Evolutionary conservation across 1,140 invertebrate genomes (phyloP).

Genomic region (Nilaparvata lugens): DNA sequence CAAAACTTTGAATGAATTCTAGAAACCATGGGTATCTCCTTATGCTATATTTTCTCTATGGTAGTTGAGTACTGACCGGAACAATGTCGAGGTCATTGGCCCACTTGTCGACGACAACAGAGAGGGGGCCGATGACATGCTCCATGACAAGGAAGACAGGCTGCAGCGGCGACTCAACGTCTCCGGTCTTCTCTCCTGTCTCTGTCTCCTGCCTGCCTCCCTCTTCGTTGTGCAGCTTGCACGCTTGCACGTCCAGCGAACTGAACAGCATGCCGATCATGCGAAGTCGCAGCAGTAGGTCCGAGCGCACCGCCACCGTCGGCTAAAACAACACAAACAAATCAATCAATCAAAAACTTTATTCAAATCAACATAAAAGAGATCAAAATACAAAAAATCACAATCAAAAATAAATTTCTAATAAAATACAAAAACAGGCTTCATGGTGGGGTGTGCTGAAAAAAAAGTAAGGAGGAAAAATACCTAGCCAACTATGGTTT

Average conservation of each 20-base stretch:
- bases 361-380: no score
- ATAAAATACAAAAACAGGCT: no score
- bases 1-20: no score
- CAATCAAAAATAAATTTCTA: no score
- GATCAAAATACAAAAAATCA: no score
- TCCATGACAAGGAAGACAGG: conserved; percentile 46
- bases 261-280: conserved; percentile 61
- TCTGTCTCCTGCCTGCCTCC: neutral
- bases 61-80: conserved; percentile 29
- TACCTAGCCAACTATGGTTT: no score
- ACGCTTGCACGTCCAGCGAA: conserved; percentile 43
- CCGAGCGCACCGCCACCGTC: conserved; percentile 36
- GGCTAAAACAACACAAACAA: conserved; percentile 34
- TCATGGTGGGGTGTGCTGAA: no score
- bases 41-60: no score
- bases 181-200: neutral
- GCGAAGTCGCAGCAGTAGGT: conserved; percentile 47
- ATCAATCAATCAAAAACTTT: no score
- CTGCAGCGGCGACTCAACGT: conserved; percentile 25
- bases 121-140: conserved; percentile 48
- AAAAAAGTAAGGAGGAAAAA: no score
- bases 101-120: conserved; percentile 44
- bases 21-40: no score
- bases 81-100: conserved; percentile 45
- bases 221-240: neutral